Evolutionary conservation across 92 coral and sea anemone species (phyloP).

Genomic region (Bergia puertoricense): DNA sequence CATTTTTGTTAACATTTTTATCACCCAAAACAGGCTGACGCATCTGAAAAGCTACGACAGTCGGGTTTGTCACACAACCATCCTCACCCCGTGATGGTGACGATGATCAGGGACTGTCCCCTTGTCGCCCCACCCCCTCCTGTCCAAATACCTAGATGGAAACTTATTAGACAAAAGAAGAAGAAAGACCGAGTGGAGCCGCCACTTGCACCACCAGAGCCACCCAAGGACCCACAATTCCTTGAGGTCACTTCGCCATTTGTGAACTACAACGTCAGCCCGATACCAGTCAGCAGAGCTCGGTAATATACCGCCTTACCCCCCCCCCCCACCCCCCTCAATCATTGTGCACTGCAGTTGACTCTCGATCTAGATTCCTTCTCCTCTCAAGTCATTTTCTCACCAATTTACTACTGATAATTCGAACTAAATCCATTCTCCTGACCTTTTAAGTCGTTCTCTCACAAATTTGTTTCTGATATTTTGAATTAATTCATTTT

Average conservation of each 20-base stretch:
- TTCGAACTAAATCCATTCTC: too few relatives aligned
- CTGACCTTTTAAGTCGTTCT: too few relatives aligned
- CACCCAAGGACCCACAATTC: constrained; percentile 97
- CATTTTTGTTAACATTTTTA: neutral
- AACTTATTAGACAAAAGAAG: constrained; percentile 96
- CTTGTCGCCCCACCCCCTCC: constrained; percentile 99
- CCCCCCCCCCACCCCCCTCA: neutral
- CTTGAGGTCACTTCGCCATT: constrained; percentile 93
- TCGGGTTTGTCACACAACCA: constrained; percentile 96
- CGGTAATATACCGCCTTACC: constrained; percentile 50
- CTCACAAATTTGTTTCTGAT: neutral
- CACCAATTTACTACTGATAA: neutral
- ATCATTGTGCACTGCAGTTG: neutral
- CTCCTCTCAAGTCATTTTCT: too few relatives aligned
- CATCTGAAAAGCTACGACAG: constrained; percentile 96
- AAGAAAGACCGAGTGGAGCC: constrained; percentile 88
- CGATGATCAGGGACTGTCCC: constrained; percentile 87
- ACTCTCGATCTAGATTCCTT: too few relatives aligned
- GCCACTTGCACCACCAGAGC: constrained; percentile 85
- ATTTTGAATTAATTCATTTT: too few relatives aligned
- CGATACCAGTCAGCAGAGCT: constrained; percentile 97
- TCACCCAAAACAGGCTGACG: constrained; percentile 80
- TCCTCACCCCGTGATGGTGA: constrained; percentile 93
- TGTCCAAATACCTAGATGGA: constrained; percentile 95
- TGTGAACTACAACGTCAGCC: constrained; percentile 93